Conservation (phyloP, 2,797 vertebrate species). For the Monodelphis domestica region DNA sequence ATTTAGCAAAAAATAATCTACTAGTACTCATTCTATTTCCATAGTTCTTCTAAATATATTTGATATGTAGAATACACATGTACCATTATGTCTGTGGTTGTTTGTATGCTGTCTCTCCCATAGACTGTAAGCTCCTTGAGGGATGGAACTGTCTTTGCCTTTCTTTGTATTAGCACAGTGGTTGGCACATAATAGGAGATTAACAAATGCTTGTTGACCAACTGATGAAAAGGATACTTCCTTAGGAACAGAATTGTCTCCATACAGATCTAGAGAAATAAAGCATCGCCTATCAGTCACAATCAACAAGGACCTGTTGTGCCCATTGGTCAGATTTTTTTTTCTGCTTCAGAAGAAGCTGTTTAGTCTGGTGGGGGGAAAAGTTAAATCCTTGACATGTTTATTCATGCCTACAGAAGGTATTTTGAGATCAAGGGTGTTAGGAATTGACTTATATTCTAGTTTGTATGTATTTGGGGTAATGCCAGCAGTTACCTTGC, state of each 20-base stretch:
- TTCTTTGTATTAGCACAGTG: background rate
- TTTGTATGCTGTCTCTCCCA: background rate
- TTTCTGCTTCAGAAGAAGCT: constrained; percentile 18
- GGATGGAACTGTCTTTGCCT: background rate
- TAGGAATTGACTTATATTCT: background rate
- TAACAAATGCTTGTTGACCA: background rate
- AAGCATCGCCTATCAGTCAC: background rate
- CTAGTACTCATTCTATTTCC: background rate
- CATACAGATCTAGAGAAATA: constrained; percentile 31
- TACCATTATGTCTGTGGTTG: background rate
- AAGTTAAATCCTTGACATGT: background rate
- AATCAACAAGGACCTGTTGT: background rate
- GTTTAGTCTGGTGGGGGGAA: background rate
- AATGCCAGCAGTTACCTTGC: background rate
- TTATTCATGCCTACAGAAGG: background rate
- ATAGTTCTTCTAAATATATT: too few relatives aligned
- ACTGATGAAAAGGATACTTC: background rate
- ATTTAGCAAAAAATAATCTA: background rate
- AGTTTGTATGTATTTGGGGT: background rate
- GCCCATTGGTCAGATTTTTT: constrained; percentile 5
- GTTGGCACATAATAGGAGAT: background rate
- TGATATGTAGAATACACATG: too few relatives aligned
- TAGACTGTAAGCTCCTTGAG: background rate
- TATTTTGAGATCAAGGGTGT: constrained; percentile 15
- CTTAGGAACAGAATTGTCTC: background rate